Evolutionary conservation across 2,888 invertebrate genomes (phyloP).

Genomic region (Ferdinandea cuprea): DNA sequence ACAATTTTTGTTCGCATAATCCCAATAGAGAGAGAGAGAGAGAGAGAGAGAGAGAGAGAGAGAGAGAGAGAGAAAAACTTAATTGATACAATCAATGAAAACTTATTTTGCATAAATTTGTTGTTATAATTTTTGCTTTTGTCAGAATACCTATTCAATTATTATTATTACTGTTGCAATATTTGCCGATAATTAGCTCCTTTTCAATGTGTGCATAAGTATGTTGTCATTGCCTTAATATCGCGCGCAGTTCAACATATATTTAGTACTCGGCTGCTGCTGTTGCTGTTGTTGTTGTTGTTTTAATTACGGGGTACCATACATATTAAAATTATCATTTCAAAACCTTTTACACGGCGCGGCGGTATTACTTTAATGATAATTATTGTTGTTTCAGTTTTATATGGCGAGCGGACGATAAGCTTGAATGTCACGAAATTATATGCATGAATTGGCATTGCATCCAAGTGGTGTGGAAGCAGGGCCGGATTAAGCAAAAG

Average conservation of each 20-base stretch:
- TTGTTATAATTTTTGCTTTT: conserved; percentile 5
- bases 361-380: conserved; percentile 26
- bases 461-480: too few species aligned
- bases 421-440: not conserved
- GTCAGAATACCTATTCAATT: conserved; percentile 29
- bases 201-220: not conserved
- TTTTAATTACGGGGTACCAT: not conserved
- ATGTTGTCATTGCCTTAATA: not conserved
- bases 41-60: too few species aligned
- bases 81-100: conserved; percentile 32
- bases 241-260: not conserved
- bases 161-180: conserved; percentile 29
- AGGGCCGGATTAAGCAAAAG: too few species aligned
- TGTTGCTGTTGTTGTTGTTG: too few species aligned
- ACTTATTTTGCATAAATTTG: not conserved
- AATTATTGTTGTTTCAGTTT: conserved; percentile 14
- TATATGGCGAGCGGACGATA: not conserved
- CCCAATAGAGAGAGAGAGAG: too few species aligned
- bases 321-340: conserved; percentile 17
- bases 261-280: too few species aligned
- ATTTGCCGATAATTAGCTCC: conserved; percentile 30
- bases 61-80: too few species aligned
- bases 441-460: conserved; percentile 7
- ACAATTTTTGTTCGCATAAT: too few species aligned
- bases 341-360: not conserved